Evolutionary conservation across 2,888 invertebrate genomes (phyloP), one percentile per base, ranked within the genome.

Genomic region (Ophion slaviceki): DNA sequence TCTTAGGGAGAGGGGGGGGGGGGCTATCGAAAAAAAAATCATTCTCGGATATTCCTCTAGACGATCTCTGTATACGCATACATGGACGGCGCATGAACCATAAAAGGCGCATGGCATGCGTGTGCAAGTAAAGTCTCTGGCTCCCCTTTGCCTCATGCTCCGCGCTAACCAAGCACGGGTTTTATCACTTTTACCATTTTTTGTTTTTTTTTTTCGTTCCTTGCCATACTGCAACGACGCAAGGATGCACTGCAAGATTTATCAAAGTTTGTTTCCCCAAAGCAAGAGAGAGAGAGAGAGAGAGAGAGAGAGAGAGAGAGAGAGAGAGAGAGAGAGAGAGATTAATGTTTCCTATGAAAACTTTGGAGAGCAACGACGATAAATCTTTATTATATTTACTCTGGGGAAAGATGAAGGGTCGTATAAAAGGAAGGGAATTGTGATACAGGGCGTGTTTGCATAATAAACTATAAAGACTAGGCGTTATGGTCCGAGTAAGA

Each of bases 1-100:
- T 62, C 80, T 62, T 62, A 45, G 77, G 79, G 85, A 77, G 81
- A 80, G 57, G 57, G 24, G 24, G 24, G 24, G 24, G 24, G 24
- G 24, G 24, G 24, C 24, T 64, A 70, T 74, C 79, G 47, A 20
- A 78, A 75, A 67, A 74, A 61, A 59, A 77, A 47, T 62, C 79
- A 67, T 80, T 80, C 83, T 82, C 87, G 88, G 87, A 90, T 88
- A 87, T 89, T 89, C 87, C 86, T 88, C 87, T 87, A 74, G 82
- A 86, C 74, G 81, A 36, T 28, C 47, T 71, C 40, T 80, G 64
- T 64, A 53, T 8, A 57, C 17, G 66, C 32, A 64, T 28, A 47
- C n/a, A 24, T 17, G 66, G 10, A 32, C 20, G 14, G 40, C 24
- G 36, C 47, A 28, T 32, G n/a, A 45, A 45, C 59, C n/a, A 14